phyloP scores from a whole-genome alignment of 2,888 invertebrate genomes.

The Hymenopus coronatus region DNA sequence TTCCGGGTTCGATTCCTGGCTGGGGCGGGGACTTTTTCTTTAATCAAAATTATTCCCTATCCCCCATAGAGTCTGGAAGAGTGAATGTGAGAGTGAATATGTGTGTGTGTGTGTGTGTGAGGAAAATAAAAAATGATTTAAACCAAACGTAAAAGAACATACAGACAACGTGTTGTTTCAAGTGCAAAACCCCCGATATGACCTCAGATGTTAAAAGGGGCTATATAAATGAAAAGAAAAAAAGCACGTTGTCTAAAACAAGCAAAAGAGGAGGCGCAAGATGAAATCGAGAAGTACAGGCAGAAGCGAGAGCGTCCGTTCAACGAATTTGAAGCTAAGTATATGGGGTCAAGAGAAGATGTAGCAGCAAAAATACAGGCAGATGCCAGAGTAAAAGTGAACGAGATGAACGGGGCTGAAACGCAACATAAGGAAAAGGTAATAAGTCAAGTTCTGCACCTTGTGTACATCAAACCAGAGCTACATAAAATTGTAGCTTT shows the following conservation, averaged over 20 bases:
- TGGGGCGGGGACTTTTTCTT: too few species aligned
- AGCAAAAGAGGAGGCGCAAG: constrained; percentile 98
- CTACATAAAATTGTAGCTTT: too few species aligned
- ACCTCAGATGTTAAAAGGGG: too few species aligned
- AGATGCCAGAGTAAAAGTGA: constrained; percentile 79
- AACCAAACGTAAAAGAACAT: too few species aligned
- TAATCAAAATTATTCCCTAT: too few species aligned
- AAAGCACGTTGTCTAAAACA: constrained; percentile 97
- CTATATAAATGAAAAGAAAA: too few species aligned
- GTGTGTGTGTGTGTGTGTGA: too few species aligned
- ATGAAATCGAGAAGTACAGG: constrained; percentile 96
- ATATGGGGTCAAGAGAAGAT: constrained; percentile 93
- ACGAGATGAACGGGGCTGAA: constrained; percentile 83
- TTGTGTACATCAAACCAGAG: too few species aligned
- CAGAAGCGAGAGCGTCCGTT: constrained; percentile 89
- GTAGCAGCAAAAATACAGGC: constrained; percentile 89
- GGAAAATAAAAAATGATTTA: too few species aligned
- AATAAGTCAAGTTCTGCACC: too few species aligned
- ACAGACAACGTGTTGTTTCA: not conserved
- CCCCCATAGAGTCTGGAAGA: too few species aligned
- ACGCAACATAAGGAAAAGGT: constrained; percentile 74
- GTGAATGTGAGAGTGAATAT: too few species aligned
- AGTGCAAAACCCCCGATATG: not conserved
- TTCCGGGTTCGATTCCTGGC: constrained; percentile 61
- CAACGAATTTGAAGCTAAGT: constrained; percentile 82